Conservation (phyloP, 2,797 vertebrate species). For the Podarcis siculus region DNA sequence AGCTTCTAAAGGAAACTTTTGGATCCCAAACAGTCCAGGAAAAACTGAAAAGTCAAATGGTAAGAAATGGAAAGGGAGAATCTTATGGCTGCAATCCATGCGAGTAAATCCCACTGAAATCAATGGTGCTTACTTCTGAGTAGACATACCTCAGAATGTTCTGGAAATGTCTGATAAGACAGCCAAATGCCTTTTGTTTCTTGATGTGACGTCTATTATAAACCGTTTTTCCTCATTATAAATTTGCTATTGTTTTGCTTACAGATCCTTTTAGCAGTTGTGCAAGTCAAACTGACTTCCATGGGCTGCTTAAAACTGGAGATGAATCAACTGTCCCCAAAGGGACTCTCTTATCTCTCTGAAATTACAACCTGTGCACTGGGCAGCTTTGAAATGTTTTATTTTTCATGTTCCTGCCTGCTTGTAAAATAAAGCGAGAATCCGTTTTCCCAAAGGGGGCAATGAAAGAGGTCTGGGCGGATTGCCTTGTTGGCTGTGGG, state of each 20-base stretch:
- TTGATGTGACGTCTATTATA: no score
- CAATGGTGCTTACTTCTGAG: neutral
- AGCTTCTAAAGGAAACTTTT: constrained; percentile 73
- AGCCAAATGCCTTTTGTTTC: no score
- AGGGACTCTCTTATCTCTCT: neutral
- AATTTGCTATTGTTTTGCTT: neutral
- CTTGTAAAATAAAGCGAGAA: no score
- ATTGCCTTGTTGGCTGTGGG: no score
- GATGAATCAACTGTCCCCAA: neutral
- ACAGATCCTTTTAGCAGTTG: neutral
- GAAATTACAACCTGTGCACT: no score
- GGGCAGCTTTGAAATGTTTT: no score
- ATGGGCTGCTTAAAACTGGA: neutral
- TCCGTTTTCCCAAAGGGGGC: no score
- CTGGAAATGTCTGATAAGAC: neutral
- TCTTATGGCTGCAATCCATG: neutral
- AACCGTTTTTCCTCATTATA: neutral
- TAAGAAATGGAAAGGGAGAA: constrained; percentile 42
- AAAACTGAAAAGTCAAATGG: constrained; percentile 69
- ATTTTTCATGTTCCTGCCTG: no score
- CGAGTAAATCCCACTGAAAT: neutral
- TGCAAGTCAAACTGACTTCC: neutral
- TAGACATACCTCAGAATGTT: no score
- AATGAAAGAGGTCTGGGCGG: no score
- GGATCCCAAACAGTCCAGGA: constrained; percentile 61